A percentile compares a stretch with the other conserved stretches of the same genome.
Evolutionary conservation across 2,888 invertebrate species (phyloP).

Genomic region (Fabriciana adippe): DNA sequence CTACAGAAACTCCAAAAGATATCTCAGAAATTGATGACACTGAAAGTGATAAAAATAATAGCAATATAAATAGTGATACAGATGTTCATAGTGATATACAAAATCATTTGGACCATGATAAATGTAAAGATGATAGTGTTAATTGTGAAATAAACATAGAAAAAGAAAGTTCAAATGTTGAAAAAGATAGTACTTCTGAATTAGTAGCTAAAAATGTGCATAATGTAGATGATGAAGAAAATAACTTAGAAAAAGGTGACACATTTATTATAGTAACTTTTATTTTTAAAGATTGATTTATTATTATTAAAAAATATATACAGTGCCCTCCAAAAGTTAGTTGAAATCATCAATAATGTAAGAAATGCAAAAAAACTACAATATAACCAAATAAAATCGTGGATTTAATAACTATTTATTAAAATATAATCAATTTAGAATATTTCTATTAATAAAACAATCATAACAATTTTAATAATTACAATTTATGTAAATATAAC

Average conservation of each 20-base stretch:
- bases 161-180: conserved; percentile 10
- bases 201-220: conserved; percentile 9
- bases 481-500: too few relatives aligned
- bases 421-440: too few relatives aligned
- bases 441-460: too few relatives aligned
- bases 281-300: too few relatives aligned
- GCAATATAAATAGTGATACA: conserved; percentile 44
- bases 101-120: conserved; percentile 64
- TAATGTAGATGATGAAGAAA: conserved; percentile 1
- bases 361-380: too few relatives aligned
- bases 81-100: conserved; percentile 50
- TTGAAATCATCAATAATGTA: too few relatives aligned
- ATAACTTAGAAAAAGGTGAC: neutral
- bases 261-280: neutral
- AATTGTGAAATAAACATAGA: conserved; percentile 46
- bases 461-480: too few relatives aligned
- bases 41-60: conserved; percentile 42
- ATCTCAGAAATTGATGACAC: conserved; percentile 41
- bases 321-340: too few relatives aligned
- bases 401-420: too few relatives aligned
- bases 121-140: conserved; percentile 50
- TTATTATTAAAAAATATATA: too few relatives aligned
- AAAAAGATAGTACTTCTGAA: conserved; percentile 3
- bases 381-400: too few relatives aligned
- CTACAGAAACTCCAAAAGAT: conserved; percentile 22